Conservation (phyloP, 1,140 invertebrate genomes). For the Drosophila malerkotliana region DNA sequence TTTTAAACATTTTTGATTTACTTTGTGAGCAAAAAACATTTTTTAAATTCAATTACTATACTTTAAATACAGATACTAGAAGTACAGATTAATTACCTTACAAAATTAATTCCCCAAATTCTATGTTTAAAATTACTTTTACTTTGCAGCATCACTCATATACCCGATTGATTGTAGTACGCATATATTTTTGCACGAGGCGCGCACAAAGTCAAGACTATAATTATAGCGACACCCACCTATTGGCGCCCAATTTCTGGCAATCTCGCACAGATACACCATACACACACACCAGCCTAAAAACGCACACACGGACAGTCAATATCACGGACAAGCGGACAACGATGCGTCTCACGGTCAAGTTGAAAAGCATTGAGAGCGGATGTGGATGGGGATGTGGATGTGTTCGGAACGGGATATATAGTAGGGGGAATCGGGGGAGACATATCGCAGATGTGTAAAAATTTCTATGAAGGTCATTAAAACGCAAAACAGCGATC, state of each 20-base stretch:
- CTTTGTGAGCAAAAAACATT: too few species aligned
- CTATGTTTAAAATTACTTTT: neutral
- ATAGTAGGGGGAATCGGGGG: slow-evolving; percentile 10
- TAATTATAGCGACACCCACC: slow-evolving; percentile 82
- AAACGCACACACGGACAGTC: slow-evolving; percentile 37
- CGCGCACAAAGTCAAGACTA: slow-evolving; percentile 80
- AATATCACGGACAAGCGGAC: slow-evolving; percentile 66
- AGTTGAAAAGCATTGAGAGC: slow-evolving; percentile 79
- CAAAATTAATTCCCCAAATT: neutral
- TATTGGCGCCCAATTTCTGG: slow-evolving; percentile 74
- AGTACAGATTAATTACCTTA: too few species aligned
- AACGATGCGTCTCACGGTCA: slow-evolving; percentile 68
- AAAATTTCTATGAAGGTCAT: slow-evolving; percentile 54
- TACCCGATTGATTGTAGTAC: slow-evolving; percentile 24
- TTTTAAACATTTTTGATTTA: too few species aligned
- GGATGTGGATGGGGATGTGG: slow-evolving; percentile 56
- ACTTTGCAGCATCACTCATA: neutral
- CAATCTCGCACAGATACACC: slow-evolving; percentile 32
- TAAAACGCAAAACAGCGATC: slow-evolving; percentile 17
- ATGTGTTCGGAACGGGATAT: slow-evolving; percentile 22
- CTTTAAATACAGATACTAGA: too few species aligned
- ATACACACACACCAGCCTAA: slow-evolving; percentile 9
- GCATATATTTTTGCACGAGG: slow-evolving; percentile 72
- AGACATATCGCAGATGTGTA: slow-evolving; percentile 31
- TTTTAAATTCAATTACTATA: too few species aligned